These are phyloP conservation scores for Amblyraja radiata DNA, from an alignment of 2,797 vertebrate genomes.

Conservation along the genomic window DNA sequence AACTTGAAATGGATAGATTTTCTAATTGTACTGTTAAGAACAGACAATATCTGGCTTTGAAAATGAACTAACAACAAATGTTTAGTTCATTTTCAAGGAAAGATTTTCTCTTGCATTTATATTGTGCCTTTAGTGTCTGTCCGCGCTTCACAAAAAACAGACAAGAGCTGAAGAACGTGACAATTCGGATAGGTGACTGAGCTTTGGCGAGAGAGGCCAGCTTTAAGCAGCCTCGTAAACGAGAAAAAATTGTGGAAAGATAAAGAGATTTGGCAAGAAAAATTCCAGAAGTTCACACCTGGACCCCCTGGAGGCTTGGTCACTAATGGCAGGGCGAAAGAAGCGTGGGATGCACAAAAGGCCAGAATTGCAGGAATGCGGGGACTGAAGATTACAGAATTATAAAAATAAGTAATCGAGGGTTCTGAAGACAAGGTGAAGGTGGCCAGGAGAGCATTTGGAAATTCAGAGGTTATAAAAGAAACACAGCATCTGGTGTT, in stretches of 20 bases:
- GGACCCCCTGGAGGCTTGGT: not conserved
- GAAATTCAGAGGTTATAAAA: not conserved
- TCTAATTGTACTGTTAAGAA: not conserved
- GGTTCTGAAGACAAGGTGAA: not conserved
- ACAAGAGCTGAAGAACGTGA: not conserved
- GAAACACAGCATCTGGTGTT: too few species aligned
- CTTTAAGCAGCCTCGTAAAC: not conserved
- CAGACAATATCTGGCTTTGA: not conserved
- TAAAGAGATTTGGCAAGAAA: not conserved
- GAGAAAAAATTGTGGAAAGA: not conserved
- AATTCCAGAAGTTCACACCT: not conserved
- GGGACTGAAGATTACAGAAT: not conserved
- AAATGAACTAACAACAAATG: not conserved
- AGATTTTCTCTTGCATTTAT: not conserved
- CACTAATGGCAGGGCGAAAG: not conserved
- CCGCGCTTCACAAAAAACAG: not conserved
- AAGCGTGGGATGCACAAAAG: not conserved
- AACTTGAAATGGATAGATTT: not conserved
- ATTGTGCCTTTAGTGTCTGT: not conserved
- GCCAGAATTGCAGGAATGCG: not conserved
- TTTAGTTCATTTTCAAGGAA: too few species aligned
- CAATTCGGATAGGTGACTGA: not conserved
- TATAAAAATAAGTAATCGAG: not conserved
- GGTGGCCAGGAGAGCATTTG: not conserved
- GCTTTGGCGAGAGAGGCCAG: not conserved